Evolutionary conservation across 2,888 invertebrate genomes (phyloP).

Genomic region (Melanostoma mellinum): DNA sequence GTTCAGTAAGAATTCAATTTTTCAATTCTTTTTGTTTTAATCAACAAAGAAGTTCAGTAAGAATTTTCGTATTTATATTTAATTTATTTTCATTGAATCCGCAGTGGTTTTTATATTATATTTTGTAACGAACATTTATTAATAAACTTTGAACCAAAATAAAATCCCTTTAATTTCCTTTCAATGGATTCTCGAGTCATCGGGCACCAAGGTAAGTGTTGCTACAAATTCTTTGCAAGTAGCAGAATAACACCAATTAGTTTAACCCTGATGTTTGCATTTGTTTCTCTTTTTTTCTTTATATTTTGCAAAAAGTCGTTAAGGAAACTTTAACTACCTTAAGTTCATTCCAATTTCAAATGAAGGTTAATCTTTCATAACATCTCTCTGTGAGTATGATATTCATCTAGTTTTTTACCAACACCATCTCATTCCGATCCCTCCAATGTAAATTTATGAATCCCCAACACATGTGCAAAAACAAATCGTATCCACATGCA

Average conservation of each 20-base stretch:
- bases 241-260: not conserved
- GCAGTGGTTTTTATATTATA: too few relatives aligned
- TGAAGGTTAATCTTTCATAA: conserved; percentile 71
- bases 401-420: conserved; percentile 34
- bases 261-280: conserved; percentile 20
- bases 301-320: conserved; percentile 24
- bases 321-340: conserved; percentile 36
- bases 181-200: not conserved
- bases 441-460: conserved; percentile 6
- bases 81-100: too few relatives aligned
- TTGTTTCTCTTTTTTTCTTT: not conserved
- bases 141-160: not conserved
- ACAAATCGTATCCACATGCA: conserved; percentile 41
- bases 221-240: not conserved
- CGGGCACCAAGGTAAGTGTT: not conserved
- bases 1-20: conserved; percentile 82
- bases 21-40: conserved; percentile 84
- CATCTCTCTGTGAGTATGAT: conserved; percentile 36
- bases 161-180: not conserved
- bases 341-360: conserved; percentile 57
- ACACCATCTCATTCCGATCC: conserved; percentile 18
- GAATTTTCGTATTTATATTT: not conserved
- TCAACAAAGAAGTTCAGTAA: conserved; percentile 84
- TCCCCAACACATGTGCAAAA: conserved; percentile 28
- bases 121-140: not conserved